Base-by-base conservation (phyloP, 2,888 invertebrate species). In the Labia minor region DNA sequence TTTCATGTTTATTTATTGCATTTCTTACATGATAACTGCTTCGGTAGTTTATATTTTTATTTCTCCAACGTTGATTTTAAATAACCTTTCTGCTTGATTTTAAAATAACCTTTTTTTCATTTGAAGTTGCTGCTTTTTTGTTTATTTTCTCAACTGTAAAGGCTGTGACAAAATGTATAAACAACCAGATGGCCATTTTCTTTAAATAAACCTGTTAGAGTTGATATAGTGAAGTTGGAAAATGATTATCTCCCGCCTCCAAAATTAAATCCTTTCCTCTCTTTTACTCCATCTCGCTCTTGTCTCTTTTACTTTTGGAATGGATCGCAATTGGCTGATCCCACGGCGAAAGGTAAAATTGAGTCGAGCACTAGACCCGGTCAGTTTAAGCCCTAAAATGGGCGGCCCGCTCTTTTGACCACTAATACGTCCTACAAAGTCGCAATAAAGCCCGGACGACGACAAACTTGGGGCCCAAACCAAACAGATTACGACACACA, bases 161-260 rank as follows among this genome's bases (percentile, higher is more conserved):
- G 49, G 14, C 49, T 49, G 49, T 49, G 49, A 49, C 49, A 49
- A 49, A 49, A 49, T n/a, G 49, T 49, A 49, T 49, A 49, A 49
- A 49, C 49, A 49, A n/a, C 49, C 49, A 49, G 49, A 49, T 49
- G 49, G 49, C 49, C 49, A 49, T 49, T 49, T 49, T 49, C 49
- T 49, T 49, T 49, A 49, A 49, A 49, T 49, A 49, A 49, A 49
- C 49, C 49, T 49, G 49, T 49, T 49, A 49, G 49, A 49, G 49
- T 49, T 49, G 49, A 49, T 49, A 49, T 49, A 49, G 49, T 49
- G 16, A 49, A 49, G 49, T 49, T 49, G 14, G 49, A 49, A 49
- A 49, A 49, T 49, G 49, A 49, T 49, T 49, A 49, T 49, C 49
- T 49, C 49, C 16, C 26, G 49, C n/a, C 49, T 49, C n/a, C 49